These are phyloP conservation scores for Drosophila borborema DNA, from an alignment of 2,888 invertebrate genomes.

Conservation along the genomic window DNA sequence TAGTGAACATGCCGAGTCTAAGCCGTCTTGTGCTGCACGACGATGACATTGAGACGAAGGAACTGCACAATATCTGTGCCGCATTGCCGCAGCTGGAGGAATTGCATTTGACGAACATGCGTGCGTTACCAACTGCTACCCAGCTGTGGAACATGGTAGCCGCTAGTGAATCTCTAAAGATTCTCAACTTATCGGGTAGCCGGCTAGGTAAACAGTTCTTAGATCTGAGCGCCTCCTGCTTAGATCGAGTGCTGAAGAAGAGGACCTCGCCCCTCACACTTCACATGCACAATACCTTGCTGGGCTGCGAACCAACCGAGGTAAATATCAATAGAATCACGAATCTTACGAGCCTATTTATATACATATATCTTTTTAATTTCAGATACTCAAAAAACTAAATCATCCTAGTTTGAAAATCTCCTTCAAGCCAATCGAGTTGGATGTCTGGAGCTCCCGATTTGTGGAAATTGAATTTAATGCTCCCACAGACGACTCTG, in stretches of 20 bases:
- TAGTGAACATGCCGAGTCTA: conserved; percentile 40
- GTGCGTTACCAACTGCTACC: conserved; percentile 37
- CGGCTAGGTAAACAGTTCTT: conserved; percentile 27
- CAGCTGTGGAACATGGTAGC: conserved; percentile 48
- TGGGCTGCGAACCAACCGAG: not conserved
- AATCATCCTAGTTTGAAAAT: conserved; percentile 39
- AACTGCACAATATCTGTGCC: conserved; percentile 41
- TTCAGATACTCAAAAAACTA: conserved; percentile 23
- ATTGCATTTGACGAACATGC: conserved; percentile 57
- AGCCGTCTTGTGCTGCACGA: conserved; percentile 40
- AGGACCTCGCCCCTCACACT: conserved; percentile 28
- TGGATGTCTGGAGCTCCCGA: conserved; percentile 28
- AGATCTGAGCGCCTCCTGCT: not conserved
- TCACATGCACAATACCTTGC: conserved; percentile 28
- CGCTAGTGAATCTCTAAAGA: conserved; percentile 2
- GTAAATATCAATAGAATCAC: conserved; percentile 10
- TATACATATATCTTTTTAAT: not conserved
- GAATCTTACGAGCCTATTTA: not conserved
- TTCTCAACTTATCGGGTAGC: conserved; percentile 44
- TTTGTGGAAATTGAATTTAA: conserved; percentile 49
- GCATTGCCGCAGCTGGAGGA: conserved; percentile 49
- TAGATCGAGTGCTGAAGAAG: conserved; percentile 1
- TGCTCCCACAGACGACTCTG: not conserved
- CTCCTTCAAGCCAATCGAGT: conserved; percentile 22
- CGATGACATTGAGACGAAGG: conserved; percentile 48